Base-by-base conservation (phyloP, 2,113 vertebrate genomes). In the Pristiophorus japonicus region DNA sequence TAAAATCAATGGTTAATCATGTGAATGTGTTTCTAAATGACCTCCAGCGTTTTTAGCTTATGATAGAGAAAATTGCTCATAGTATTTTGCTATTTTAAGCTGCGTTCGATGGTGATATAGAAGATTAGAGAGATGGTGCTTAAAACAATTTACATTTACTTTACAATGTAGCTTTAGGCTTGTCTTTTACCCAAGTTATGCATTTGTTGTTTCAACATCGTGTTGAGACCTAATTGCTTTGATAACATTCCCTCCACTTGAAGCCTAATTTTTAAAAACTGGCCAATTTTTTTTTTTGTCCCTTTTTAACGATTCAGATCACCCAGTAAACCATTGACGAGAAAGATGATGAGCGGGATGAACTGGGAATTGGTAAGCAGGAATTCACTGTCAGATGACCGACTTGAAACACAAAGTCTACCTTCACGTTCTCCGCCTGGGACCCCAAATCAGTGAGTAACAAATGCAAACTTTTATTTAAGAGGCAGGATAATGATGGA, bases 351-450 rank as follows among this genome's bases (percentile, higher is more conserved):
- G 96, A 98, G 98, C 59, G 98, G 98, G 90, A 98, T 98, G 95
- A 99, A 99, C 97, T 99, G 99, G 99, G 99, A 99, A 96, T 97
- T 98, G 18, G 98, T 99, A 96, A 99, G 99, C 97, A 98, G 98
- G 97, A 99, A 98, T 97, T 99, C 98, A 0, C 95, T 99, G 96
- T 99, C 99, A 96, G 98, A 99, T 95, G 99, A 99, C 95, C 98
- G 98, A 96, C 97, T 99, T 97, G 99, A 99, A 98, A 99, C 99
- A 38, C 98, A 99, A 96, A 99, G 99, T 97, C 97, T 99, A 70
- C 99, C 99, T 0, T 99, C 99, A n/a, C 98, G 99, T 30, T 99
- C 99, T 22, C 99, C 99, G 22, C 99, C 99, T 63, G 99, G 99
- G 96, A 99, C 98, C 1, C 99, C 99, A 95, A 99, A 98, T 97